phyloP scores from a whole-genome alignment of 2,888 invertebrate genomes.

The Campoplex nolae region DNA sequence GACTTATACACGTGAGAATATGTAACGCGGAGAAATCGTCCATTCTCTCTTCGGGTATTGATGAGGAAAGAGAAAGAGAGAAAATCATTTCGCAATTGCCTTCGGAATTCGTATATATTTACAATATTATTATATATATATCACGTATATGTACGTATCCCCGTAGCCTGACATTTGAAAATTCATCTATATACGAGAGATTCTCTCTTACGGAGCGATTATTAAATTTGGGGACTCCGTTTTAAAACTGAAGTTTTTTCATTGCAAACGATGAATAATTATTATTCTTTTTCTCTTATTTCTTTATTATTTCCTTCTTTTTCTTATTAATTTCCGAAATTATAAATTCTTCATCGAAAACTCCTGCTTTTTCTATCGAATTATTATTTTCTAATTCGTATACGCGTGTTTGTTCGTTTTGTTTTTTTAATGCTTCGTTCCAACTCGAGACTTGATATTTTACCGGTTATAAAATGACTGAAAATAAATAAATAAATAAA shows the following conservation, averaged over 20 bases:
- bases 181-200: constrained; percentile 37
- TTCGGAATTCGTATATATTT: constrained; percentile 1
- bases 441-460: too few relatives aligned
- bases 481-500: neutral
- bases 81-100: constrained; percentile 47
- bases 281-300: neutral
- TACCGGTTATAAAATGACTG: neutral
- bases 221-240: constrained; percentile 23
- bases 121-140: neutral
- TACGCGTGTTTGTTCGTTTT: neutral
- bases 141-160: neutral
- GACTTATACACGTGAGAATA: neutral
- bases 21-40: constrained; percentile 56
- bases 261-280: neutral
- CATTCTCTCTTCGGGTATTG: constrained; percentile 42
- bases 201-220: constrained; percentile 8
- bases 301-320: too few relatives aligned
- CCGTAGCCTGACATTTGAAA: constrained; percentile 49
- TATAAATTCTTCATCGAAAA: too few relatives aligned
- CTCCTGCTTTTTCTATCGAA: too few relatives aligned
- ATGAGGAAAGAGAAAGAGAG: constrained; percentile 15
- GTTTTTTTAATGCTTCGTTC: too few relatives aligned
- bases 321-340: too few relatives aligned
- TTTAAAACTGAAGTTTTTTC: neutral
- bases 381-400: too few relatives aligned